These are phyloP conservation scores for Araneus ventricosus DNA, from an alignment of 1,140 invertebrate genomes.

Conservation along the genomic window DNA sequence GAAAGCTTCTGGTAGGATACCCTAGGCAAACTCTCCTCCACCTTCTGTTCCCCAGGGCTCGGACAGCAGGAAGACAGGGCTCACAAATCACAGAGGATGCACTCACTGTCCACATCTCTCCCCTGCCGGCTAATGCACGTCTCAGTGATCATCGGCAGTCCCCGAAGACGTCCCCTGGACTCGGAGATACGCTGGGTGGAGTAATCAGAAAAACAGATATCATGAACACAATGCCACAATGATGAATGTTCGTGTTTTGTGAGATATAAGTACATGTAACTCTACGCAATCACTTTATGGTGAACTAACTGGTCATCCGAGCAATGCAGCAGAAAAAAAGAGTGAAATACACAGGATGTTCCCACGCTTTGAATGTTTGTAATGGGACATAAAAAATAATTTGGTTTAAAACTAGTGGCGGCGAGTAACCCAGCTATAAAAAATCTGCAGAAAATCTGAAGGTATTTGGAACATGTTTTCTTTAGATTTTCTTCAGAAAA, in stretches of 20 bases:
- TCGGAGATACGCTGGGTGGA: neutral
- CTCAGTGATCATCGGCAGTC: neutral
- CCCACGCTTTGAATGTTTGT: too few species aligned
- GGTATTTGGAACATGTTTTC: too few species aligned
- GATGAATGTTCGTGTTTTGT: neutral
- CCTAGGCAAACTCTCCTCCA: neutral
- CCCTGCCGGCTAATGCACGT: neutral
- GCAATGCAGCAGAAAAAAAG: too few species aligned
- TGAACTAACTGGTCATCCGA: too few species aligned
- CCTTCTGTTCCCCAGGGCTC: neutral
- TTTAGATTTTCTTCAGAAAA: too few species aligned
- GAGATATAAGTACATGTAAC: neutral
- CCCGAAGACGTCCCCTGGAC: neutral
- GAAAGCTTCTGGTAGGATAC: too few species aligned
- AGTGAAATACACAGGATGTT: rapidly evolving
- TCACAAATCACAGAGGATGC: neutral
- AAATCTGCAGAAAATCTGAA: too few species aligned
- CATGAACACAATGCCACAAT: neutral
- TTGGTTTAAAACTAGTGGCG: too few species aligned
- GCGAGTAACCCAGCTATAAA: too few species aligned
- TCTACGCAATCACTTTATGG: too few species aligned
- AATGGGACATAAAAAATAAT: too few species aligned
- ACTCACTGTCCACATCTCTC: neutral
- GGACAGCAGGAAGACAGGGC: neutral
- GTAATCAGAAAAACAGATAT: neutral